These are phyloP conservation scores for Drosophila littoralis DNA, from an alignment of 1,140 invertebrate genomes.

Conservation along the genomic window DNA sequence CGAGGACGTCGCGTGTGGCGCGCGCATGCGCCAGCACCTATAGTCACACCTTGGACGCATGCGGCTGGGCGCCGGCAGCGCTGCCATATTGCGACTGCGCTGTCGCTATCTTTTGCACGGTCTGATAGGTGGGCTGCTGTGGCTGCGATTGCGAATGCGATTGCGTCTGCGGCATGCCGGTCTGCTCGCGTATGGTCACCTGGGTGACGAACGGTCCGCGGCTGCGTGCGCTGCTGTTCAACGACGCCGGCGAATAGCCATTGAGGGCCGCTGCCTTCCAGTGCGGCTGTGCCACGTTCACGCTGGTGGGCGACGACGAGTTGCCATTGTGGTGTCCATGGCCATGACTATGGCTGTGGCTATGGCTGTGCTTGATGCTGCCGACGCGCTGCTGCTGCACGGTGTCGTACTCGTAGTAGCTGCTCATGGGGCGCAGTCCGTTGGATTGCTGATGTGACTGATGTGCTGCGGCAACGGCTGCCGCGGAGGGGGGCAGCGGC, in stretches of 20 bases:
- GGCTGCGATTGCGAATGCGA: slow-evolving; percentile 36
- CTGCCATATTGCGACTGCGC: slow-evolving; percentile 63
- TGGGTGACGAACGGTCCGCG: slow-evolving; percentile 87
- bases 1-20: slow-evolving; percentile 67
- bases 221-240: slow-evolving; percentile 82
- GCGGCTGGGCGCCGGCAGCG: slow-evolving; percentile 68
- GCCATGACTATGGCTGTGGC: slow-evolving; percentile 7
- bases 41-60: slow-evolving; percentile 84
- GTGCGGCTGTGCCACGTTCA: slow-evolving; percentile 67
- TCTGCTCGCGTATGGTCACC: slow-evolving; percentile 84
- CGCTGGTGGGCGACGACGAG: slow-evolving; percentile 66
- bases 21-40: slow-evolving; percentile 82
- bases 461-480: slow-evolving; percentile 20
- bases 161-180: slow-evolving; percentile 37
- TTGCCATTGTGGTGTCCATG: slow-evolving; percentile 30
- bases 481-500: slow-evolving; percentile 12
- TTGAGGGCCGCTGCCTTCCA: slow-evolving; percentile 77
- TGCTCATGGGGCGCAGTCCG: slow-evolving; percentile 88
- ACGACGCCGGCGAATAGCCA: slow-evolving; percentile 67
- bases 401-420: slow-evolving; percentile 93
- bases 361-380: slow-evolving; percentile 78
- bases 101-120: slow-evolving; percentile 61
- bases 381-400: slow-evolving; percentile 86
- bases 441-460: slow-evolving; percentile 31
- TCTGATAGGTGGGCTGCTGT: slow-evolving; percentile 78